phyloP scores from a whole-genome alignment of 1,140 invertebrate species.

The Drosophila kanapiae region DNA sequence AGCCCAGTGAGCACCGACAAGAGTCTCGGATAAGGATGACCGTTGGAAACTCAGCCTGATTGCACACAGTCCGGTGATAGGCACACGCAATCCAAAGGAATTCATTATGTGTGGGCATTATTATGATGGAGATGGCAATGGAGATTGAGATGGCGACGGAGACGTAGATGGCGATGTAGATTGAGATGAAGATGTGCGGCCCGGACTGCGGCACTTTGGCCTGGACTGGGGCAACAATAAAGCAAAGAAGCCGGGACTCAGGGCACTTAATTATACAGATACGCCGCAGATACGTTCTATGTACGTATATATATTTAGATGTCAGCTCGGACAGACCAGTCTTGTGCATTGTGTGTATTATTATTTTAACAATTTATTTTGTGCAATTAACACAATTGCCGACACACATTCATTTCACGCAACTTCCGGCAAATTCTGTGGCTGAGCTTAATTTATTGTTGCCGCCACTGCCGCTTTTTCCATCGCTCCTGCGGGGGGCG shows the following conservation, averaged over 20 bases:
- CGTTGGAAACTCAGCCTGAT: constrained; percentile 41
- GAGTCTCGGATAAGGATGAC: constrained; percentile 12
- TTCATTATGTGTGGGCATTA: constrained; percentile 51
- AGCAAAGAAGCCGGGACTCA: constrained; percentile 18
- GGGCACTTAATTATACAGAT: constrained; percentile 59
- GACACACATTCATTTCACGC: constrained; percentile 80
- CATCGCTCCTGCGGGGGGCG: constrained; percentile 1
- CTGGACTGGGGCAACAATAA: constrained; percentile 46
- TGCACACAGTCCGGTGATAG: constrained; percentile 22
- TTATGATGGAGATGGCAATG: constrained; percentile 30
- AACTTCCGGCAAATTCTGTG: constrained; percentile 70
- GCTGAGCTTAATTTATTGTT: constrained; percentile 80
- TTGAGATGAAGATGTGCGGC: constrained; percentile 27
- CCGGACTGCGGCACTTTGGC: constrained; percentile 17
- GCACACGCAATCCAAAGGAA: constrained; percentile 42
- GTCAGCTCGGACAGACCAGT: constrained; percentile 33
- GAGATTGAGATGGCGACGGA: constrained; percentile 9
- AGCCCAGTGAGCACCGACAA: constrained; percentile 39
- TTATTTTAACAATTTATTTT: constrained; percentile 84
- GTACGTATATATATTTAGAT: constrained; percentile 40
- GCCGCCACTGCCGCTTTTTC: neutral
- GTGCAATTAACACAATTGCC: constrained; percentile 83
- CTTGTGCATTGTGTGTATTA: constrained; percentile 66
- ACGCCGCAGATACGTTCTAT: constrained; percentile 12
- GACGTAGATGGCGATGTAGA: constrained; percentile 4